phyloP scores from a whole-genome alignment of 2,797 vertebrate genomes.

The Molossus alvarezi region DNA sequence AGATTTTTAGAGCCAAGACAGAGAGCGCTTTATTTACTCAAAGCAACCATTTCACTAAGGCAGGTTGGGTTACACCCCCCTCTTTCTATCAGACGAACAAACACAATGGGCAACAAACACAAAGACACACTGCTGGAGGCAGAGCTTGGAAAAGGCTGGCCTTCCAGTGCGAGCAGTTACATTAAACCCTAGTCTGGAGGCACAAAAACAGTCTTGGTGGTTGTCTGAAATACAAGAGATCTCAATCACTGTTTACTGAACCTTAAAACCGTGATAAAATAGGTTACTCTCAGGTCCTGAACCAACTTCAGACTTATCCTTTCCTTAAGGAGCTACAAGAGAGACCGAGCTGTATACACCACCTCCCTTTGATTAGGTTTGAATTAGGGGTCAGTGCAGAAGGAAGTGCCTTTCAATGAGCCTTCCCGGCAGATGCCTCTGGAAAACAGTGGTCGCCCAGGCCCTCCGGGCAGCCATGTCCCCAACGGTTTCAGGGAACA shows the following conservation, averaged over 20 bases:
- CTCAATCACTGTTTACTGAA: constrained; percentile 73
- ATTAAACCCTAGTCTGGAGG: constrained; percentile 56
- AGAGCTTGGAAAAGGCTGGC: constrained; percentile 12
- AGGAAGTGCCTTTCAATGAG: constrained; percentile 62
- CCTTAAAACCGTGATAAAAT: constrained; percentile 72
- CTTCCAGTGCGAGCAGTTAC: constrained; percentile 59
- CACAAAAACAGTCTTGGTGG: constrained; percentile 65
- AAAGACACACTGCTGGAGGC: constrained; percentile 69
- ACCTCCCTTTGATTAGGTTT: constrained; percentile 27
- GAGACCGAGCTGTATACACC: background rate
- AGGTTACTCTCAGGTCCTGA: constrained; percentile 71
- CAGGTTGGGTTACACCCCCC: constrained; percentile 62
- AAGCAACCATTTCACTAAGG: constrained; percentile 63
- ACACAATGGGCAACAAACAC: constrained; percentile 8
- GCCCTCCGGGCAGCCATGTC: background rate
- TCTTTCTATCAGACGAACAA: constrained; percentile 59
- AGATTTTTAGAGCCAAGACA: background rate
- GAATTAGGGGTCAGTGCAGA: constrained; percentile 50
- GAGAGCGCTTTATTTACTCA: constrained; percentile 59
- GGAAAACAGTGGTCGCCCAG: background rate
- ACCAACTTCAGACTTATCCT: constrained; percentile 44
- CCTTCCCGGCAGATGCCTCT: constrained; percentile 7
- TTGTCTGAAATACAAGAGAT: constrained; percentile 46
- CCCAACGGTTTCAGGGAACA: background rate
- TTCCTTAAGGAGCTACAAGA: constrained; percentile 62